Evolutionary conservation across 1,140 invertebrate genomes (phyloP), one percentile per base, ranked within the genome.

Genomic region (Bactericera cockerelli): DNA sequence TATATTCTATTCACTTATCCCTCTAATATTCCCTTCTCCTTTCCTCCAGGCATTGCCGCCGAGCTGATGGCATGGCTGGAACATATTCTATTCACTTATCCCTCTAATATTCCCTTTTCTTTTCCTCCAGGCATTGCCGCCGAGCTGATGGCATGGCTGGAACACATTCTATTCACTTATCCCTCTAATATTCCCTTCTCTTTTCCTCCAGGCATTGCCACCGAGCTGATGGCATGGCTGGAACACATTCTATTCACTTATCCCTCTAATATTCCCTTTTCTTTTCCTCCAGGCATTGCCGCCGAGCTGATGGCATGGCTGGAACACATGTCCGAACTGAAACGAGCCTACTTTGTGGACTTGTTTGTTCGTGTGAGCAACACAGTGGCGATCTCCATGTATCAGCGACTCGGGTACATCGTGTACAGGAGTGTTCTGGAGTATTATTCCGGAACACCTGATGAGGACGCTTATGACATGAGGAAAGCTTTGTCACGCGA

Each of bases 401-500:
- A 99, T 70, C 86, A 87, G 65, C 87, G 87, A 71, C 73, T 98
- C 38, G 95, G 93, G n/a, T 99, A 99, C 70, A 91, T 92, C 63
- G 89, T 98, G 1, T 99, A 98, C 71, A 75, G 95, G 61, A 89
- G 88, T 42, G 93, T 99, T 55, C 74, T 98, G 55, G 93, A 98
- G 74, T 99, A 99, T 77, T 99, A 99, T 71, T 93, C 89, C 49
- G 92, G 92, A 31, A 88, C 93, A 74, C 89, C 89, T 25, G 94
- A 98, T 76, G 95, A 98, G 83, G 90, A 99, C 81, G 96, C 94
- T 62, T 98, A 89, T 81, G 93, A 99, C 80, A 99, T 99, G 95
- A 79, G 95, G 68, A 98, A 98, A 80, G 93, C 94, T 0, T 76
- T 97, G 66, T 92, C 93, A 1, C 79, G 89, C 74, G 95, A 98